phyloP scores from a whole-genome alignment of 1,140 invertebrate species.

The Macrobrachium rosenbergii region DNA sequence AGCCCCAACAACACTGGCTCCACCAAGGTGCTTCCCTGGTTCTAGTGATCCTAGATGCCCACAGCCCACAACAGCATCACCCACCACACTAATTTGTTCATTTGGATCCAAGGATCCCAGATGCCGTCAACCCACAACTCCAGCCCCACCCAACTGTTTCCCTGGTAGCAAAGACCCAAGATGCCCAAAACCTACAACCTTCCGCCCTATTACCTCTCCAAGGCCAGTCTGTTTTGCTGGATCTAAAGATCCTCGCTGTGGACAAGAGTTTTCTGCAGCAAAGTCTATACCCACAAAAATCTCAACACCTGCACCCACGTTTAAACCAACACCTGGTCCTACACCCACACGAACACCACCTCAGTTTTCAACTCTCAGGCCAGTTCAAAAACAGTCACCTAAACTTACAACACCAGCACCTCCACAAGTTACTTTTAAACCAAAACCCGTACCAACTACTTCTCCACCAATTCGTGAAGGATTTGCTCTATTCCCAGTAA shows the following conservation, averaged over 20 bases:
- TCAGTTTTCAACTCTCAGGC: background rate
- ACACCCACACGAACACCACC: background rate
- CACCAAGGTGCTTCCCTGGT: constrained; percentile 35
- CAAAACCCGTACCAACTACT: constrained; percentile 67
- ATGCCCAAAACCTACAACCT: constrained; percentile 6
- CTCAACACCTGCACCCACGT: constrained; percentile 5
- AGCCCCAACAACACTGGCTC: background rate
- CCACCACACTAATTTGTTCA: background rate
- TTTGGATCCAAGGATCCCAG: background rate
- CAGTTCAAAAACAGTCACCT: background rate
- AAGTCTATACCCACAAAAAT: background rate
- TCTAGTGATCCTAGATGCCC: constrained; percentile 46
- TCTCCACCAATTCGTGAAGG: constrained; percentile 66
- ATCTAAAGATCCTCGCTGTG: constrained; percentile 44
- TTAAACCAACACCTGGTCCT: constrained; percentile 1
- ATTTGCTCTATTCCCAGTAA: constrained; percentile 52
- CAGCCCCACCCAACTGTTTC: background rate
- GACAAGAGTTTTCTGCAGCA: constrained; percentile 1
- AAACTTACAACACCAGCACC: constrained; percentile 29
- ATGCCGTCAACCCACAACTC: background rate
- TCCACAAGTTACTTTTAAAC: constrained; percentile 5
- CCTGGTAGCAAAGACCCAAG: no score
- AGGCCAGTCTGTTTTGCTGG: constrained; percentile 17
- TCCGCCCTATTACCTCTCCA: background rate
- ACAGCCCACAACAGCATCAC: background rate